Conservation (phyloP, 2,888 invertebrate genomes). For the Osmoderma eremita region DNA sequence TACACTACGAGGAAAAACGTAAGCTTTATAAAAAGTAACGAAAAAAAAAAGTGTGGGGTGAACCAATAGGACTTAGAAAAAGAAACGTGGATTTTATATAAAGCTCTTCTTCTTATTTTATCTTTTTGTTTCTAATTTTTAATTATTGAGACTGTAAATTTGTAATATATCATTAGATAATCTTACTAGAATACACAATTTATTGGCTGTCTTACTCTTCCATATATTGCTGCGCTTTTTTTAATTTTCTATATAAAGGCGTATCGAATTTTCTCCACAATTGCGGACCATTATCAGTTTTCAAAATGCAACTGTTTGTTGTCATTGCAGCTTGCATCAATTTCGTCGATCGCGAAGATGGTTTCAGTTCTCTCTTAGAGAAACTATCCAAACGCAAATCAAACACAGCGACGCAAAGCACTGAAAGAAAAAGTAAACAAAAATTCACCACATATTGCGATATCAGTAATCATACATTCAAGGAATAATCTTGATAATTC, state of each 20-base stretch:
- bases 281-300: conserved; percentile 75
- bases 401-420: conserved; percentile 78
- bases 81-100: too few relatives aligned
- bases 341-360: conserved; percentile 72
- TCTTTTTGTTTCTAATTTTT: background rate
- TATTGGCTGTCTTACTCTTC: conserved; percentile 67
- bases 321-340: conserved; percentile 78
- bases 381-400: conserved; percentile 77
- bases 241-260: conserved; percentile 75
- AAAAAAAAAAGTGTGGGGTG: too few relatives aligned
- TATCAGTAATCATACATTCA: conserved; percentile 72
- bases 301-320: conserved; percentile 76
- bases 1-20: too few relatives aligned
- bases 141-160: background rate
- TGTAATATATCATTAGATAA: background rate
- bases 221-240: conserved; percentile 75
- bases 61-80: too few relatives aligned
- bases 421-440: conserved; percentile 64
- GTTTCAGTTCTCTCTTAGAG: conserved; percentile 67
- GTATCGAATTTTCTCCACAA: conserved; percentile 80
- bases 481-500: conserved; percentile 78
- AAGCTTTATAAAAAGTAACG: too few relatives aligned
- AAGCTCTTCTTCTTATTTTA: too few relatives aligned
- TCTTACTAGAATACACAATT: conserved; percentile 22
- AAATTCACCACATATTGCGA: conserved; percentile 29